Evolutionary conservation across 2,888 invertebrate genomes (phyloP), one percentile per base, ranked within the genome.

Genomic region (Caenorhabditis angaria): DNA sequence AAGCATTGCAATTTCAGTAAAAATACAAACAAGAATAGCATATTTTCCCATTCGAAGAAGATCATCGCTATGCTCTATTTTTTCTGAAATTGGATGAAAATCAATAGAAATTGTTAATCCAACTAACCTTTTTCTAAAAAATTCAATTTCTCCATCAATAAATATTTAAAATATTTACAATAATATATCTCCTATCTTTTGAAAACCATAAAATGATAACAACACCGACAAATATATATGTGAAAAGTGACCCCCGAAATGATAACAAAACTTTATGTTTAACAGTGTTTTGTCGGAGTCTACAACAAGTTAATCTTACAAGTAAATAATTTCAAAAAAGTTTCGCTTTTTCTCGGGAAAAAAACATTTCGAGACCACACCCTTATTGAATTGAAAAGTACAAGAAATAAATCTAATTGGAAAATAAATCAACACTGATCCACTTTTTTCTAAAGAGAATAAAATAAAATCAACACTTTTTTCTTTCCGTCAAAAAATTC

Each of bases 1-100:
- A 12, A 73, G 25, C 73, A 73, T 73, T 25, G 73, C 73, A 0
- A 73, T 51, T 55, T 73, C 73, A 22, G 61, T 61, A 32, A 73
- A 73, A 28, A 66, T 32, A 25, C 73, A 73, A 2, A 69, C 32
- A n/a, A 73, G 50, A 35, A 60, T 69, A 0, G 69, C 59, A 35
- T 73, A 73, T 51, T 57, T 48, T 22, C 73, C 73, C 65, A 73
- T 65, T 57, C 27, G 50, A 2, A 73, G 50, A 12, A 73, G 65
- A 41, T 73, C 73, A 53, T 73, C 73, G 32, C 73, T 73, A 56
- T 68, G 65, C 8, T 35, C 22, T 3, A 24, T 12, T 50, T 50
- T 50, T 50, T 4, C 22, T 50, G 50, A n/a, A 24, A 24, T 14
- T 35, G 35, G 14, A 35, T 10, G 6, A 35, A 35, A 35, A 6